A percentile compares a stretch with the other conserved stretches of the same genome.
These are phyloP conservation scores for Holothuria leucospilota DNA, from an alignment of 53 echinoderm and acorn worm species.

Conservation along the genomic window DNA sequence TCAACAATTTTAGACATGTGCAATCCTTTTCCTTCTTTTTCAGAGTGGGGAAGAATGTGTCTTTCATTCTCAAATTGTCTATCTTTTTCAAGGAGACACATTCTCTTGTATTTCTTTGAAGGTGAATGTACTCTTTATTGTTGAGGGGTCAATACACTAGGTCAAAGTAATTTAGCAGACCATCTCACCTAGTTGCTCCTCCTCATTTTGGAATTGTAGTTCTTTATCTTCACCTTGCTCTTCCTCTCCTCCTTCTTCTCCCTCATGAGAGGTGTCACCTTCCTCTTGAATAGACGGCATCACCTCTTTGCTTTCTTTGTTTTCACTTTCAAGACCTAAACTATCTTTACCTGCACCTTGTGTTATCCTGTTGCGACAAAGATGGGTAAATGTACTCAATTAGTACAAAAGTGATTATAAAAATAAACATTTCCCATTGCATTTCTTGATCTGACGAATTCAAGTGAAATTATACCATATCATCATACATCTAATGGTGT, in stretches of 20 bases:
- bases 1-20: too few relatives aligned
- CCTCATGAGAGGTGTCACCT: conserved; percentile 40
- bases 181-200: background rate
- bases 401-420: background rate
- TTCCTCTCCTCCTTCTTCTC: conserved; percentile 34
- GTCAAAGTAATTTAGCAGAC: background rate
- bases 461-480: too few relatives aligned
- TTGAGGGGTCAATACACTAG: too few relatives aligned
- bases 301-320: conserved; percentile 7
- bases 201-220: too few relatives aligned
- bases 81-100: too few relatives aligned
- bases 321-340: conserved; percentile 65
- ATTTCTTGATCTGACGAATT: too few relatives aligned
- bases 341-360: conserved; percentile 88
- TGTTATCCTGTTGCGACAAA: conserved; percentile 67
- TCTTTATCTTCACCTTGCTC: conserved; percentile 41
- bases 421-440: background rate
- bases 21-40: too few relatives aligned
- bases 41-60: too few relatives aligned
- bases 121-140: too few relatives aligned
- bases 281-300: conserved; percentile 88
- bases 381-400: background rate
- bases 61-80: too few relatives aligned
- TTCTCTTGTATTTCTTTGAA: too few relatives aligned
- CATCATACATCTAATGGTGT: too few relatives aligned